Base-by-base conservation (phyloP, 1,140 invertebrate genomes). In the Cydia strobilella region DNA sequence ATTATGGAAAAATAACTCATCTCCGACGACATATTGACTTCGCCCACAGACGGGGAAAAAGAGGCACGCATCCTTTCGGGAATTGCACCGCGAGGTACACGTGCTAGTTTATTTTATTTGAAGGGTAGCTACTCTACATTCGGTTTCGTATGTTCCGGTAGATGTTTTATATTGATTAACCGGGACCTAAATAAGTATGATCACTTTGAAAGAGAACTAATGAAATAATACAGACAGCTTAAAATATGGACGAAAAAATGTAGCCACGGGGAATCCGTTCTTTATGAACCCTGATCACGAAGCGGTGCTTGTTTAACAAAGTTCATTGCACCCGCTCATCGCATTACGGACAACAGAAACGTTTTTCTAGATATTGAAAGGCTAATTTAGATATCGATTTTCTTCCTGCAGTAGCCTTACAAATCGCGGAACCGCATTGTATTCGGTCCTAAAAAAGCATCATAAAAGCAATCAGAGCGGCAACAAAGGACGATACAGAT, bases 1-100 rank as follows among this genome's bases (percentile, higher is more conserved):
- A 89, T 90, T 89, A 90, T 90, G 89, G 86, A 90, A 90, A 91
- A 90, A 91, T 91, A 92, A 91, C 90, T 92, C 87, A 91, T 91
- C 89, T 87, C 84, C 84, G 77, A 84, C 86, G 86, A 89, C 85
- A 89, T 90, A 92, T 92, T 90, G 90, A 87, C 88, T 90, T 87
- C 80, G 82, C 80, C 76, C 78, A 80, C 80, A 81, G 83, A 82
- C 83, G 75, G 80, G 87, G 83, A 90, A 88, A 89, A 85, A 82
- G 82, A 82, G 80, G 78, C 78, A 79, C 80, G 74, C 74, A 80
- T 82, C 84, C 90, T 86, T 83, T 81, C 75, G 89, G 89, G 90
- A 90, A 88, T 90, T 87, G 85, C 87, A 90, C 76, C 84, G 5
- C 45, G 13, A 45, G 10, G 80, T 83, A 82, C 80, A 76, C 74